phyloP scores from a whole-genome alignment of 2,888 invertebrate genomes.

The Apantesis nais region DNA sequence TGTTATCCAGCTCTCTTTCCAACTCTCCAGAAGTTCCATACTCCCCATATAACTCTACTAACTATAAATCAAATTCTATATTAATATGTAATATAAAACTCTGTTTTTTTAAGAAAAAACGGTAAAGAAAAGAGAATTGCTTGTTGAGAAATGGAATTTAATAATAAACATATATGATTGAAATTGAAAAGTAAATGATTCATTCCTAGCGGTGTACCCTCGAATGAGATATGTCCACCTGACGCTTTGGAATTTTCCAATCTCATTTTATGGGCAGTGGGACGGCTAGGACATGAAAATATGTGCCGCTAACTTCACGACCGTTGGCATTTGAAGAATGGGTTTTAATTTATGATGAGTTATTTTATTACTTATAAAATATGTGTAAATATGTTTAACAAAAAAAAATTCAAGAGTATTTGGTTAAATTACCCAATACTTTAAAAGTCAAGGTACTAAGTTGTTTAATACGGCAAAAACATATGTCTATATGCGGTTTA shows the following conservation, averaged over 20 bases:
- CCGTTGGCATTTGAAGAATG: conserved; percentile 5
- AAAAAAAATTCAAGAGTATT: not conserved
- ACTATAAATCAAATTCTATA: too few species aligned
- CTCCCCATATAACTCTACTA: too few species aligned
- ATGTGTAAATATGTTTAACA: not conserved
- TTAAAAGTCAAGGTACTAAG: too few species aligned
- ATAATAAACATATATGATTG: not conserved
- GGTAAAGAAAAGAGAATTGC: not conserved
- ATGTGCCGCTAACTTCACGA: conserved; percentile 24
- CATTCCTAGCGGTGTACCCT: conserved; percentile 25
- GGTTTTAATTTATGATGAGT: conserved; percentile 2
- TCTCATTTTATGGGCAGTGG: conserved; percentile 43
- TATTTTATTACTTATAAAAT: not conserved
- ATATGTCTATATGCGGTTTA: too few species aligned
- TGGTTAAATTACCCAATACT: not conserved
- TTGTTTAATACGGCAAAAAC: too few species aligned
- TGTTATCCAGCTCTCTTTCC: too few species aligned
- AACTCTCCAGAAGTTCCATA: too few species aligned
- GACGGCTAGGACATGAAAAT: conserved; percentile 33
- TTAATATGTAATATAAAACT: too few species aligned
- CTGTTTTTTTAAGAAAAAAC: too few species aligned
- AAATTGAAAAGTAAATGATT: conserved; percentile 44
- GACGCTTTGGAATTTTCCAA: conserved; percentile 49
- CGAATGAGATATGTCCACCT: conserved; percentile 43
- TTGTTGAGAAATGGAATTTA: not conserved